Percentiles rank a stretch among this genome's conserved stretches.
These are phyloP conservation scores for Platichthys stellatus DNA, from an alignment of 2,113 vertebrate genomes.

Conservation along the genomic window DNA sequence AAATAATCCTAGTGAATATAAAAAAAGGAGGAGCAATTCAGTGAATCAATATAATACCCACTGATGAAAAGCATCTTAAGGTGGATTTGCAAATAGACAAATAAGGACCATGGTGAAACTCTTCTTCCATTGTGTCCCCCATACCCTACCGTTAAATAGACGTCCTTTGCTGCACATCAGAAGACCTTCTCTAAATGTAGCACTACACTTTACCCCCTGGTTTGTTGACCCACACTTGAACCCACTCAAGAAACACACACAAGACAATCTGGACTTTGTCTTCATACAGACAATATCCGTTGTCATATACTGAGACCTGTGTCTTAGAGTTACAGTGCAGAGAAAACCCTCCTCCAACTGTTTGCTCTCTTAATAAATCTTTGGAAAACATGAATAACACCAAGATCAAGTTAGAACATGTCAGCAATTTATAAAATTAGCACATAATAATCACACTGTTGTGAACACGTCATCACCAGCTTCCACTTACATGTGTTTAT, in stretches of 20 bases:
- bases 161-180: conserved; percentile 26
- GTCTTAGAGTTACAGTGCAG: not conserved
- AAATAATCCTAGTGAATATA: no score
- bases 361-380: not conserved
- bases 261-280: not conserved
- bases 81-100: no score
- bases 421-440: not conserved
- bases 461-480: conserved; percentile 13
- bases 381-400: no score
- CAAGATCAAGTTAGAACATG: no score
- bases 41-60: not conserved
- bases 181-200: conserved; percentile 56
- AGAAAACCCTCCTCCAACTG: not conserved
- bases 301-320: not conserved
- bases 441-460: conserved; percentile 4
- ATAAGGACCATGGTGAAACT: not conserved
- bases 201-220: conserved; percentile 5
- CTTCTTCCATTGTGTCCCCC: not conserved
- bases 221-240: conserved; percentile 34
- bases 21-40: not conserved
- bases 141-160: not conserved
- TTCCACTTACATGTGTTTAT: conserved; percentile 12
- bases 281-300: not conserved
- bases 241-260: not conserved
- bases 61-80: not conserved